Evolutionary conservation across 2,888 invertebrate genomes (phyloP).

Genomic region (Acanthoscelides obtectus): DNA sequence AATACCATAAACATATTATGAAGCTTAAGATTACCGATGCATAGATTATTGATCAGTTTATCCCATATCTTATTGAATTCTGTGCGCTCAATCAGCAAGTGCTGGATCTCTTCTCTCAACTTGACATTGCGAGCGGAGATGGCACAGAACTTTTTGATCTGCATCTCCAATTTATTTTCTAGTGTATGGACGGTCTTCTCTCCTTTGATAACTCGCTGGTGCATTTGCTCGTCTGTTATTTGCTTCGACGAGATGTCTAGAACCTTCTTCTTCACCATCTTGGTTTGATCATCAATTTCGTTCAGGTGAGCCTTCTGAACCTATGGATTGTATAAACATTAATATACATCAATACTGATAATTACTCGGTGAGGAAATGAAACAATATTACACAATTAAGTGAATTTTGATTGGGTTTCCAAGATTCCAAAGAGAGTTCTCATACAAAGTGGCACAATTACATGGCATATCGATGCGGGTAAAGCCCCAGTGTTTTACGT

Average conservation of each 20-base stretch:
- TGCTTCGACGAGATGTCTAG: constrained; percentile 25
- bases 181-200: constrained; percentile 59
- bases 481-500: no score
- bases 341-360: no score
- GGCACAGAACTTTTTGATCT: constrained; percentile 68
- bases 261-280: constrained; percentile 29
- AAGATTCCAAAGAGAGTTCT: no score
- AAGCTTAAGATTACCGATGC: constrained; percentile 60
- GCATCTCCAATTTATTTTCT: constrained; percentile 70
- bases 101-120: constrained; percentile 73
- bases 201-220: constrained; percentile 50
- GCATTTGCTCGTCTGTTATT: constrained; percentile 47
- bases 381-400: no score
- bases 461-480: no score
- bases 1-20: no score
- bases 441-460: no score
- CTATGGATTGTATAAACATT: neutral
- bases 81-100: constrained; percentile 68
- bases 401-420: no score
- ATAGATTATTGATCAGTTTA: constrained; percentile 68
- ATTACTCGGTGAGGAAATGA: no score
- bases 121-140: constrained; percentile 68
- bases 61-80: constrained; percentile 81
- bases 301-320: constrained; percentile 42
- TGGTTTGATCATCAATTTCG: constrained; percentile 53